Base-by-base conservation (phyloP, 2,888 invertebrate species). In the Urechis unicinctus region DNA sequence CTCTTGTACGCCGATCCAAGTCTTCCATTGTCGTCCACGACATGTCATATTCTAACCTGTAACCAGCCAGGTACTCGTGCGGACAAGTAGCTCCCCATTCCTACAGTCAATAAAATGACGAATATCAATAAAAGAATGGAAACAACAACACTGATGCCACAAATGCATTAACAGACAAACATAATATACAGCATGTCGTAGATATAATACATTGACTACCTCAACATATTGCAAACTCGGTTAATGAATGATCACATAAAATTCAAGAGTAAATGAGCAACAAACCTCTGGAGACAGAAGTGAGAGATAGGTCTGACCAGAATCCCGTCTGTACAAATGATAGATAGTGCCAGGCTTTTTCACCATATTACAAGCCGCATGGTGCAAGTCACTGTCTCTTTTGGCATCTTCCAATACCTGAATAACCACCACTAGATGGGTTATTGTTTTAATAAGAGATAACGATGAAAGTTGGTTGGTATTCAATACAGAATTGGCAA, bases 291-390 rank as follows among this genome's bases (percentile, higher is more conserved):
- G 88, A 50, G 86, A 86, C 26, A 89, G 73, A 81, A 89, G 85
- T 47, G 88, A 87, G 66, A 88, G 85, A 74, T 87, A 88, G 59
- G 79, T 79, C 71, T 86, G 85, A 4, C 86, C 87, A 2, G 84
- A 83, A 9, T 70, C 66, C 67, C 83, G 79, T 68, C 84, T 75
- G 73, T 88, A 89, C 43, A 88, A 78, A 75, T 88, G 85, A 77
- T 89, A 89, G 25, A 84, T 78, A 36, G 83, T 82, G 0, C 88
- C 88, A 26, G 87, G 85, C 47, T 83, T 82, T 77, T 88, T 88
- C 22, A 83, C 81, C 71, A 89, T 84, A 74, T 88, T 88, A 72
- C 88, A 89, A 1, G 87, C 84, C 0, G 83, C 84, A 65, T 84
- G 83, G 71, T 89, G 85, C 42, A 89, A 76, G 48, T 81, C 78